These are phyloP conservation scores for Scopus umbretta DNA, from an alignment of 2,113 vertebrate species.

Conservation along the genomic window DNA sequence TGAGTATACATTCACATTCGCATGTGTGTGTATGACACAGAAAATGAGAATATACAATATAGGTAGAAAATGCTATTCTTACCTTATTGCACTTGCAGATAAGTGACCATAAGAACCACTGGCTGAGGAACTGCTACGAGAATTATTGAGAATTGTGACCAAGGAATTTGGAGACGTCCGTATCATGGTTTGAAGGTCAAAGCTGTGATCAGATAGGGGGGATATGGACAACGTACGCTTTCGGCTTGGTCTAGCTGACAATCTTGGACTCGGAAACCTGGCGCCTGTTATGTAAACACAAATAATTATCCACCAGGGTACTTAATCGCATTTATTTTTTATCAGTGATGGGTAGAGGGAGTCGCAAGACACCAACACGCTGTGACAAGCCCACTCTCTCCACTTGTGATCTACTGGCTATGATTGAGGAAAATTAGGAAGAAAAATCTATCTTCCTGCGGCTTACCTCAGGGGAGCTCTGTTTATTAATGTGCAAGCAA, in stretches of 20 bases:
- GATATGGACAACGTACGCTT: slow-evolving; percentile 94
- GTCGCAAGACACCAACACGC: slow-evolving; percentile 9
- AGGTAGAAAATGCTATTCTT: slow-evolving; percentile 28
- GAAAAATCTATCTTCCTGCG: slow-evolving; percentile 80
- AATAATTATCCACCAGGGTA: slow-evolving; percentile 48
- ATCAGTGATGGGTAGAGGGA: slow-evolving; percentile 15
- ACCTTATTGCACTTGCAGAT: slow-evolving; percentile 97
- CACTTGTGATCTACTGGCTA: slow-evolving; percentile 74
- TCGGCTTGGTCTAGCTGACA: slow-evolving; percentile 87
- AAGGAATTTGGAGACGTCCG: slow-evolving; percentile 95
- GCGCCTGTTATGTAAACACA: slow-evolving; percentile 77
- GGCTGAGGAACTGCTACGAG: slow-evolving; percentile 95
- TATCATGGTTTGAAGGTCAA: slow-evolving; percentile 98
- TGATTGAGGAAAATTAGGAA: slow-evolving; percentile 80
- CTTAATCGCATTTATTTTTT: background rate
- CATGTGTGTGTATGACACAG: background rate
- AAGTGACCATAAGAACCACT: slow-evolving; percentile 97
- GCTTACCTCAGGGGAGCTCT: slow-evolving; percentile 80
- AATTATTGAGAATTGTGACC: slow-evolving; percentile 97
- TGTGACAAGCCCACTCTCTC: slow-evolving; percentile 64
- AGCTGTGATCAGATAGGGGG: slow-evolving; percentile 93
- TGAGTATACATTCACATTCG: background rate
- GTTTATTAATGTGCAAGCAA: slow-evolving; percentile 85
- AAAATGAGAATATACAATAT: background rate
- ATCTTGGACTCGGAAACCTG: slow-evolving; percentile 88